Percentiles rank a stretch among this genome's conserved stretches.
Conservation (phyloP, 1,140 invertebrate genomes). For the Aricia agestis region DNA sequence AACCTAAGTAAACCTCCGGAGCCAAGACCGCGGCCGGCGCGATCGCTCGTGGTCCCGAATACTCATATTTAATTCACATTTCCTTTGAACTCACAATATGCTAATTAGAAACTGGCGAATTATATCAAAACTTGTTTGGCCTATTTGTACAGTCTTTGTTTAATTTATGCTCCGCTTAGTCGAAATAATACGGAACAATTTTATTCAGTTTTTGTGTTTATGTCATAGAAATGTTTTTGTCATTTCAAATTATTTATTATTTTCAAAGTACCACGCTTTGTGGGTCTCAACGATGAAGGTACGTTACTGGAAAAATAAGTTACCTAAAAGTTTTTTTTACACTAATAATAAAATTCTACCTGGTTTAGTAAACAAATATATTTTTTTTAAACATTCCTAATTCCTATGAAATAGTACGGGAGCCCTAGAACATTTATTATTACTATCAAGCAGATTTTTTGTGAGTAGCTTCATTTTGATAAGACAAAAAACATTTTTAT, state of each 20-base stretch:
- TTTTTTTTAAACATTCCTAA: no score
- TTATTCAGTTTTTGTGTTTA: background rate
- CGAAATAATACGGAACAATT: background rate
- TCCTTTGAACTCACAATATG: slow-evolving; percentile 46
- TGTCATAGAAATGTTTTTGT: background rate
- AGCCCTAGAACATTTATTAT: no score
- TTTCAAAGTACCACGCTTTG: no score
- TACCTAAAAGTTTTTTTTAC: no score
- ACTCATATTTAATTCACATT: slow-evolving; percentile 69
- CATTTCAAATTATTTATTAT: background rate
- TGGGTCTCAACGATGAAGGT: no score
- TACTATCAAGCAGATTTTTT: no score
- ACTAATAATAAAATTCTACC: no score
- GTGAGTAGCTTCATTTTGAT: no score
- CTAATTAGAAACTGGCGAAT: slow-evolving; percentile 48
- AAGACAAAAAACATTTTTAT: no score
- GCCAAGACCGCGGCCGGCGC: slow-evolving; percentile 44
- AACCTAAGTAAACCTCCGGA: slow-evolving; percentile 64
- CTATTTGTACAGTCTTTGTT: slow-evolving; percentile 12
- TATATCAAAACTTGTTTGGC: slow-evolving; percentile 34
- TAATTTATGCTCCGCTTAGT: slow-evolving; percentile 18
- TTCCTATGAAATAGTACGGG: no score
- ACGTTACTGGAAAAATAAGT: no score
- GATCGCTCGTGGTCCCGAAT: slow-evolving; percentile 58
- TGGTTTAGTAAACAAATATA: no score